Percentiles rank a stretch among this genome's conserved stretches.
These are phyloP conservation scores for Sitodiplosis mosellana DNA, from an alignment of 1,140 invertebrate genomes.

Conservation along the genomic window DNA sequence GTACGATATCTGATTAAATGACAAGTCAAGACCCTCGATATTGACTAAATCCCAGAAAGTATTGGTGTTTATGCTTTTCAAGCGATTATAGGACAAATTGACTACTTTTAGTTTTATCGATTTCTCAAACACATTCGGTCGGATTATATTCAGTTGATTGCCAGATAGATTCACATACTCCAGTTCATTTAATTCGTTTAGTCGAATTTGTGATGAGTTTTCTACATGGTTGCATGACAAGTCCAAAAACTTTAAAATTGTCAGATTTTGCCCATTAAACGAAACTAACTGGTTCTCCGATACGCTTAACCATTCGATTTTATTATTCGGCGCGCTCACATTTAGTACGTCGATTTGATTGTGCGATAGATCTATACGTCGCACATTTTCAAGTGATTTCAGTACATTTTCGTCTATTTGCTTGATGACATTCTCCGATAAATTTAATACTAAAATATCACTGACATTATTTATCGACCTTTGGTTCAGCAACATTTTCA, in stretches of 20 bases:
- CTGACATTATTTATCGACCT: neutral
- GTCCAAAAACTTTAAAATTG: constrained; percentile 19
- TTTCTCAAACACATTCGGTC: constrained; percentile 14
- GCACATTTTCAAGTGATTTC: constrained; percentile 13
- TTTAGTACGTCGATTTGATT: constrained; percentile 15
- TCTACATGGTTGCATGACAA: constrained; percentile 25
- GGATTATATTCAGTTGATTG: constrained; percentile 27
- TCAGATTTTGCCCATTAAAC: constrained; percentile 21
- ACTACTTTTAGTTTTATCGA: constrained; percentile 29
- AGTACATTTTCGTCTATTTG: neutral
- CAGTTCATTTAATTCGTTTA: constrained; percentile 26
- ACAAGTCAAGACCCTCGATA: constrained; percentile 31
- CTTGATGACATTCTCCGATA: constrained; percentile 1
- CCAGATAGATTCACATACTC: constrained; percentile 28
- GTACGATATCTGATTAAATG: constrained; percentile 30
- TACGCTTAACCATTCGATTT: neutral
- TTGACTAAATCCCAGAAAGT: constrained; percentile 19
- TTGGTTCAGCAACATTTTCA: neutral
- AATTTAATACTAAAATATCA: constrained; percentile 3
- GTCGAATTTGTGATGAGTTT: constrained; percentile 26
- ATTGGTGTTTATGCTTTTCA: constrained; percentile 20
- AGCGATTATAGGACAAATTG: constrained; percentile 36
- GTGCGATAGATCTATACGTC: constrained; percentile 25
- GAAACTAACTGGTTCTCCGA: neutral
- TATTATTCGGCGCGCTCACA: neutral